Base-by-base conservation (phyloP, 2,888 invertebrate genomes). In the Adelognathus sp. region DNA sequence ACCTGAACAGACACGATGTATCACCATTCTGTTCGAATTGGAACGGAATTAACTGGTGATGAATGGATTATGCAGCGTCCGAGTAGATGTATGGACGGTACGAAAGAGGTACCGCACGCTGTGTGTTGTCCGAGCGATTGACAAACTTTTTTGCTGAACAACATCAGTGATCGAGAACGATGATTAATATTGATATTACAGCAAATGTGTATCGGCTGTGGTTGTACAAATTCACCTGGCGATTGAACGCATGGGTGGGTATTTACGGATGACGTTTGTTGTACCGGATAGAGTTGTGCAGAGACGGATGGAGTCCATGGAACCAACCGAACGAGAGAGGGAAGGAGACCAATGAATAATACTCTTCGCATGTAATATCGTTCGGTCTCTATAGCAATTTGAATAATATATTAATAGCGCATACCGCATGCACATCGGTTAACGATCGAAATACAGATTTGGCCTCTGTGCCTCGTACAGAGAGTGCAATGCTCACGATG, bases 371-470 rank as follows among this genome's bases (percentile, higher is more conserved):
- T 33, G 54, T 72, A 61, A 71, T 61, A 52, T 61, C 52, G 36
- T 21, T 27, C 16, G 64, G 31, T 33, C 64, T 71, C 71, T 71
- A n/a, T n/a, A 71, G 69, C 56, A 78, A 73, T 73, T 73, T 69
- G 73, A 78, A 78, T 78, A 78, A 78, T 78, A 78, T 73, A 78
- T 77, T 72, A 72, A 77, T 77, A 72, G 67, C 67, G 61, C 66
- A 67, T 58, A 67, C 61, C 33, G 64, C 63, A 56, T 46, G 56
- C 46, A 50, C 46, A 50, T 50, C 46, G 46, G 46, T 50, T 50
- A 50, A 50, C 46, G 46, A 50, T 50, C 46, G 46, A 50, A 50
- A 50, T 50, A 21, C 46, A 36, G 52, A 72, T 72, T 77, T 77
- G 72, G 67, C 61, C 54, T n/a, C n/a, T n/a, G n/a, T n/a, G 16